A percentile compares a stretch with the other conserved stretches of the same genome.
Conservation (phyloP, 2,113 vertebrate genomes). For the Nicator chloris region DNA sequence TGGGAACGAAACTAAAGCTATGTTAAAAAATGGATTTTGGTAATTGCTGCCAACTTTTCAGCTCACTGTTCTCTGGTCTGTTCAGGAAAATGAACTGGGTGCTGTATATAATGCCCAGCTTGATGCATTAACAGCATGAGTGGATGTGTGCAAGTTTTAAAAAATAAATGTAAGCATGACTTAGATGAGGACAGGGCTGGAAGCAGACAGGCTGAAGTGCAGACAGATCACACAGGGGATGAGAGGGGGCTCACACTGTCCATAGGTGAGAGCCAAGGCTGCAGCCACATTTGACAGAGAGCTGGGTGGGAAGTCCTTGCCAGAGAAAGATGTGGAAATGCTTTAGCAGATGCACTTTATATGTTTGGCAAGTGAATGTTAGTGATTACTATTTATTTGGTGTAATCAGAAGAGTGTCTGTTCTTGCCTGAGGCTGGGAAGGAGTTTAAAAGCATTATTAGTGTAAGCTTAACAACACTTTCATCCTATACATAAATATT, state of each 20-base stretch:
- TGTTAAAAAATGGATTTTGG: background rate
- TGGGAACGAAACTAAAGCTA: background rate
- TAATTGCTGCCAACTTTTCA: background rate
- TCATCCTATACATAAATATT: conserved; percentile 31
- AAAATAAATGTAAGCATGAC: background rate
- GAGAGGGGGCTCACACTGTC: background rate
- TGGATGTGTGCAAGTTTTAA: background rate
- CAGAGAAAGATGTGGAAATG: background rate
- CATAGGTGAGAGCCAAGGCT: background rate
- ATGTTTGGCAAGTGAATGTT: conserved; percentile 42
- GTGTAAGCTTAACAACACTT: background rate
- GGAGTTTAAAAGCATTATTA: conserved; percentile 45
- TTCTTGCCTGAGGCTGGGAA: conserved; percentile 3
- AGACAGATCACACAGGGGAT: background rate
- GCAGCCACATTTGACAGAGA: background rate
- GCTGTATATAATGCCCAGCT: background rate
- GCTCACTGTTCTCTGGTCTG: background rate
- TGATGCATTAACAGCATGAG: background rate
- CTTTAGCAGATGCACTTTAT: background rate
- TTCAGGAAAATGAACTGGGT: background rate
- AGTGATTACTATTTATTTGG: conserved; percentile 52
- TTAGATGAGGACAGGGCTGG: background rate
- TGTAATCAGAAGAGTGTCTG: conserved; percentile 17
- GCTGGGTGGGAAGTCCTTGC: background rate
- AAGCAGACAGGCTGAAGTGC: background rate